Evolutionary conservation across 2,888 invertebrate species (phyloP).

Genomic region (Stenchaetothrips biformis): DNA sequence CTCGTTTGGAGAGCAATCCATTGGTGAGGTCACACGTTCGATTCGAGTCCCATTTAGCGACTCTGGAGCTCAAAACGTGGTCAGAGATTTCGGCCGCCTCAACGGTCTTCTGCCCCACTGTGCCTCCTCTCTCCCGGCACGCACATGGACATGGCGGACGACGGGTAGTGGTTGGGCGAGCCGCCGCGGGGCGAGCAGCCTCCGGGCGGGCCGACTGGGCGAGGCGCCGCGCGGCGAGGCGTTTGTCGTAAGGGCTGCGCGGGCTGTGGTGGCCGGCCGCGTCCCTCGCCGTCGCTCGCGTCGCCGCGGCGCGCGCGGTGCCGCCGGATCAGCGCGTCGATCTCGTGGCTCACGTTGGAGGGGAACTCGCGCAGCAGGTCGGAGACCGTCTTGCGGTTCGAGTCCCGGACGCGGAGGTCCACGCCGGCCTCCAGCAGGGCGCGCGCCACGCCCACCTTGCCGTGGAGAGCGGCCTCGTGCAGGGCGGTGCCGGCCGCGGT

Average conservation of each 20-base stretch:
- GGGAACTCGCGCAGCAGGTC: constrained; percentile 83
- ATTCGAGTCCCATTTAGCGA: too few relatives aligned
- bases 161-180: constrained; percentile 47
- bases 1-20: too few relatives aligned
- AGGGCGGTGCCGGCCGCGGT: constrained; percentile 85
- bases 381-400: constrained; percentile 75
- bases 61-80: too few relatives aligned
- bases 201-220: not conserved
- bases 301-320: not conserved
- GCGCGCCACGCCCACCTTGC: constrained; percentile 81
- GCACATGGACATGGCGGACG: constrained; percentile 57
- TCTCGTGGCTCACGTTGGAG: constrained; percentile 58
- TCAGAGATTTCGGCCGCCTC: too few relatives aligned
- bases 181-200: constrained; percentile 34
- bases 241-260: constrained; percentile 62
- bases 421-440: constrained; percentile 76
- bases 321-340: constrained; percentile 4
- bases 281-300: constrained; percentile 9
- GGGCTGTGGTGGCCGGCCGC: constrained; percentile 42
- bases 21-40: too few relatives aligned
- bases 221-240: constrained; percentile 42
- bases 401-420: constrained; percentile 73
- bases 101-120: too few relatives aligned
- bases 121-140: constrained; percentile 41
- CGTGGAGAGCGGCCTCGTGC: constrained; percentile 89